phyloP scores from a whole-genome alignment of 2,113 vertebrate genomes.

The Hippotragus niger region DNA sequence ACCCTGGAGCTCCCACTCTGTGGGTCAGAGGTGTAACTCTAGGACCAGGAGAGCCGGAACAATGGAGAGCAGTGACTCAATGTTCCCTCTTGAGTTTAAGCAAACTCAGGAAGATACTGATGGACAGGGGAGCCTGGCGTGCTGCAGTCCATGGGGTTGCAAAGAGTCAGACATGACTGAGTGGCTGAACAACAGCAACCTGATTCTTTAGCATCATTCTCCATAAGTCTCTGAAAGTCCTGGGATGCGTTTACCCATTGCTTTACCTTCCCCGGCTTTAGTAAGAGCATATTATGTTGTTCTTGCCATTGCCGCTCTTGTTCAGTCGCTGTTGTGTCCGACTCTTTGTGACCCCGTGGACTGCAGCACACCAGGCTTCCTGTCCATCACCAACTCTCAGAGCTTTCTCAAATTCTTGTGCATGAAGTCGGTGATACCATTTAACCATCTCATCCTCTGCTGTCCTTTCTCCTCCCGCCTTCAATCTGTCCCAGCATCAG shows the following conservation, averaged over 20 bases:
- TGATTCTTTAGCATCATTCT: neutral
- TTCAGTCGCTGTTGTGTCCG: fast-evolving
- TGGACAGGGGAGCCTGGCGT: neutral
- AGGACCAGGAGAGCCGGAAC: neutral
- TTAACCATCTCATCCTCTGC: neutral
- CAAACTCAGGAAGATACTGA: neutral
- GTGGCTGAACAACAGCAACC: fast-evolving
- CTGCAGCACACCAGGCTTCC: neutral
- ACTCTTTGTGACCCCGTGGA: neutral
- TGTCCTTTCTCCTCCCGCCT: neutral
- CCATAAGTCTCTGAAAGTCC: neutral
- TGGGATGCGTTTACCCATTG: neutral
- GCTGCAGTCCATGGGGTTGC: fast-evolving
- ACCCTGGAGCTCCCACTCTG: too few species aligned
- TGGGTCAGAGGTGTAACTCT: fast-evolving
- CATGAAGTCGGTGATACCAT: neutral
- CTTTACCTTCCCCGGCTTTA: neutral
- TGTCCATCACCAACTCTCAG: neutral
- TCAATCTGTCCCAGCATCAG: neutral
- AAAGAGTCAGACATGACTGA: neutral
- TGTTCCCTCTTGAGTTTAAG: neutral
- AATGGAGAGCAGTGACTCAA: neutral
- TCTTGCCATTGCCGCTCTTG: neutral
- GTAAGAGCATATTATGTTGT: neutral
- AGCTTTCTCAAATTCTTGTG: fast-evolving